A percentile compares a stretch with the other conserved stretches of the same genome.
Evolutionary conservation across 2,113 vertebrate species (phyloP).

Genomic region (Penelope pileata): DNA sequence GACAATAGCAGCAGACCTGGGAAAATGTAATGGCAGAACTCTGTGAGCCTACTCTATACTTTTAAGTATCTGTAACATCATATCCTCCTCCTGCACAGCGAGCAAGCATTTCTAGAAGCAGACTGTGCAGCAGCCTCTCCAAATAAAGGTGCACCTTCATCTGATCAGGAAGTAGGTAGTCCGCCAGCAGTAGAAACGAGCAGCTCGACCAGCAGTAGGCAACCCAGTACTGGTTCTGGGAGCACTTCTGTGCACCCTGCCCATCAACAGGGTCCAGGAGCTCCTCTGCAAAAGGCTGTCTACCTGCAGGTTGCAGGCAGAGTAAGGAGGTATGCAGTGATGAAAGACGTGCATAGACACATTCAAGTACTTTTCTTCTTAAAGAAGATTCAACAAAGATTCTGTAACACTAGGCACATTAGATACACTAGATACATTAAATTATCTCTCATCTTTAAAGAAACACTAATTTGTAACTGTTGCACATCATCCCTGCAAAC

Average conservation of each 20-base stretch:
- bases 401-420: neutral
- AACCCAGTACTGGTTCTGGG: slow-evolving; percentile 63
- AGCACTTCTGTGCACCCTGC: slow-evolving; percentile 73
- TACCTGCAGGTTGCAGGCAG: neutral
- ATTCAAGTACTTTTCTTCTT: neutral
- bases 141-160: slow-evolving; percentile 72
- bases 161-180: slow-evolving; percentile 73
- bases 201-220: slow-evolving; percentile 57
- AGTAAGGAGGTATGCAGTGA: neutral
- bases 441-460: neutral
- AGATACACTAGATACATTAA: neutral
- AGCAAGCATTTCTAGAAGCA: slow-evolving; percentile 73
- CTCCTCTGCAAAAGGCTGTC: slow-evolving; percentile 72
- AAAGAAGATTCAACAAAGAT: neutral
- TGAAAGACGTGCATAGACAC: neutral
- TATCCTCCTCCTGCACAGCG: slow-evolving; percentile 78
- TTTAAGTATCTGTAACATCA: neutral
- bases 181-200: slow-evolving; percentile 69
- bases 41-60: neutral
- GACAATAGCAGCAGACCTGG: neutral
- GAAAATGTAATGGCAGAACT: neutral
- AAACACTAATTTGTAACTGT: neutral
- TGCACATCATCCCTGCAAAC: neutral
- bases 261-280: slow-evolving; percentile 75
- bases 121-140: slow-evolving; percentile 75